A percentile compares a stretch with the other conserved stretches of the same genome.
These are phyloP conservation scores for Andrena fulva DNA, from an alignment of 2,888 invertebrate genomes.

Conservation along the genomic window DNA sequence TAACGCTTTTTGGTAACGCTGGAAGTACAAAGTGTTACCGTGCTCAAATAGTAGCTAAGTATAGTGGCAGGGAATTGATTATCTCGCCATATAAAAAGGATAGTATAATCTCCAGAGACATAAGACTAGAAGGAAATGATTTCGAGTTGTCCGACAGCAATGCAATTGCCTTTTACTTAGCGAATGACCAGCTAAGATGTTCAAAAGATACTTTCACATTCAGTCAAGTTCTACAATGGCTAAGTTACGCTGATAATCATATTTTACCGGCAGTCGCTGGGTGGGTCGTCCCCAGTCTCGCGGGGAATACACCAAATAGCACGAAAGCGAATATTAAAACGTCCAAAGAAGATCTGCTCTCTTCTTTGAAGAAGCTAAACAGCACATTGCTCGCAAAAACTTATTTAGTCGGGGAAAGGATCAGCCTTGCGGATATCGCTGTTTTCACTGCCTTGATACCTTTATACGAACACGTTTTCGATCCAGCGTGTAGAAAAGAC, in stretches of 20 bases:
- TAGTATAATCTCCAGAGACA: conserved; percentile 37
- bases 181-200: conserved; percentile 77
- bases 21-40: conserved; percentile 73
- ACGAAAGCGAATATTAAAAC: conserved; percentile 48
- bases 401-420: conserved; percentile 83
- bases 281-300: conserved; percentile 72
- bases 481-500: conserved; percentile 72
- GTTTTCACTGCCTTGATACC: conserved; percentile 81
- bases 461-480: conserved; percentile 79
- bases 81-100: conserved; percentile 54
- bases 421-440: conserved; percentile 84
- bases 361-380: conserved; percentile 78
- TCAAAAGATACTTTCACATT: conserved; percentile 72
- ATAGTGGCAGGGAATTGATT: conserved; percentile 73
- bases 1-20: conserved; percentile 69
- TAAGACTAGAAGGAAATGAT: conserved; percentile 70
- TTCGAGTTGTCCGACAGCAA: conserved; percentile 76
- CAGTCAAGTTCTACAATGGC: conserved; percentile 84
- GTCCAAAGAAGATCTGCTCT: conserved; percentile 76
- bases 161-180: conserved; percentile 82
- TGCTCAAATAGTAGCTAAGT: conserved; percentile 78
- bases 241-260: conserved; percentile 82
- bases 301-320: conserved; percentile 40
- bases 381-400: conserved; percentile 79
- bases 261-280: conserved; percentile 79